phyloP scores from a whole-genome alignment of 2,888 invertebrate genomes.

The Hirtodrosophila trivittata region DNA sequence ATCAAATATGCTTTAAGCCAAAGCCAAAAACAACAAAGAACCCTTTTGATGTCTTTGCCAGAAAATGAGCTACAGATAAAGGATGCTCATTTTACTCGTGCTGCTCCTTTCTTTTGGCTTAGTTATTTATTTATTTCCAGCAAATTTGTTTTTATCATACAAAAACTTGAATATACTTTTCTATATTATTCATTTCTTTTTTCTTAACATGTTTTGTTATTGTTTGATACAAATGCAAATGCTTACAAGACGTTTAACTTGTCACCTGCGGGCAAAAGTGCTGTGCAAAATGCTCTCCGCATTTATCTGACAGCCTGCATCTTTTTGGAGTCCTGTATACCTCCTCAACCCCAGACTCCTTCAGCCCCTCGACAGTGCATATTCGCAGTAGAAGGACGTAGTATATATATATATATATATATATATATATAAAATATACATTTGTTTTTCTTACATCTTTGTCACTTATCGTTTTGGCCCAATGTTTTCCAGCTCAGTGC shows the following conservation, averaged over 20 bases:
- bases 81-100: constrained; percentile 29
- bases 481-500: constrained; percentile 53
- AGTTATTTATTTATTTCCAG: constrained; percentile 61
- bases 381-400: not conserved
- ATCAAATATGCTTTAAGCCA: constrained; percentile 78
- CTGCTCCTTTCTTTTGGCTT: constrained; percentile 33
- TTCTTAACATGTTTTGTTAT: constrained; percentile 7
- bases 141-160: constrained; percentile 37
- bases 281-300: constrained; percentile 58
- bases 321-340: constrained; percentile 28
- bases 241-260: constrained; percentile 78
- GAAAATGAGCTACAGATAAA: constrained; percentile 65
- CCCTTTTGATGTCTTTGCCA: constrained; percentile 66
- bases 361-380: not conserved
- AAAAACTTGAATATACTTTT: constrained; percentile 14
- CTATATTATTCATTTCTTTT: constrained; percentile 30
- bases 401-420: constrained; percentile 1
- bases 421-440: constrained; percentile 66
- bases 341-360: not conserved
- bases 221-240: constrained; percentile 53
- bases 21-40: constrained; percentile 44
- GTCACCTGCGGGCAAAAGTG: constrained; percentile 76
- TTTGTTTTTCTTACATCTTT: constrained; percentile 75
- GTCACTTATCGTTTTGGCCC: constrained; percentile 73
- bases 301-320: constrained; percentile 78